Percentiles rank a stretch among this genome's conserved stretches.
Evolutionary conservation across 2,113 vertebrate species (phyloP).

Genomic region (Dipodomys stephensi): DNA sequence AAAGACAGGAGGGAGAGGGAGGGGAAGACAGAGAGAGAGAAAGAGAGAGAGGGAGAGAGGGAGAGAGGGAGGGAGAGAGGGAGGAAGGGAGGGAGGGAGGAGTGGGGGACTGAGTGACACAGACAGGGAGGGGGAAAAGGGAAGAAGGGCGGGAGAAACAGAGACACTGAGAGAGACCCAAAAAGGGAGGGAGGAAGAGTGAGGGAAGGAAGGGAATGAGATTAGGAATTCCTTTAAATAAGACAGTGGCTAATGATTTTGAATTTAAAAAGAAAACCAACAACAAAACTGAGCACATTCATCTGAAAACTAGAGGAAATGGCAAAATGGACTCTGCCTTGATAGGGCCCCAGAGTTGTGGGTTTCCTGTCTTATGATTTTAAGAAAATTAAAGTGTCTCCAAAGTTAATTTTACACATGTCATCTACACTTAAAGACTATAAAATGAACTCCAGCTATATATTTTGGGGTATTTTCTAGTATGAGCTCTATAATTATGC

Average conservation of each 20-base stretch:
- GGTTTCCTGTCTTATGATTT: neutral
- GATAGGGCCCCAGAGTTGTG: too few relatives aligned
- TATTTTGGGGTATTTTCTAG: neutral
- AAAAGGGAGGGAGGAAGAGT: neutral
- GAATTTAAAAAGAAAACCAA: neutral
- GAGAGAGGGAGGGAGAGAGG: neutral
- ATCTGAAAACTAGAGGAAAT: too few relatives aligned
- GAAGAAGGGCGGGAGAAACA: too few relatives aligned
- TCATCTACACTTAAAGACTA: neutral
- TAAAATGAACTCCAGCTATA: neutral
- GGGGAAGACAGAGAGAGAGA: neutral
- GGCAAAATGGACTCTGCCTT: too few relatives aligned
- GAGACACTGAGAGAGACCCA: too few relatives aligned
- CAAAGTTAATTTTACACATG: slow-evolving; percentile 3
- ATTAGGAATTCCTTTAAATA: neutral
- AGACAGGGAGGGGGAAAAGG: too few relatives aligned
- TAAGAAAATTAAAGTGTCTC: slow-evolving; percentile 2
- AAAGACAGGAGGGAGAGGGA: too few relatives aligned
- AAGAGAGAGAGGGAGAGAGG: neutral
- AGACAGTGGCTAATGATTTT: neutral
- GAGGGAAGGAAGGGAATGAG: neutral
- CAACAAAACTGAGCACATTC: too few relatives aligned
- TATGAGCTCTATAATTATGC: neutral
- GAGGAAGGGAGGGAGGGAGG: too few relatives aligned
- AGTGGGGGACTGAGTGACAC: neutral